A percentile compares a stretch with the other conserved stretches of the same genome.
Conservation (phyloP, 2,888 invertebrate genomes). For the Micoletzkya japonica region DNA sequence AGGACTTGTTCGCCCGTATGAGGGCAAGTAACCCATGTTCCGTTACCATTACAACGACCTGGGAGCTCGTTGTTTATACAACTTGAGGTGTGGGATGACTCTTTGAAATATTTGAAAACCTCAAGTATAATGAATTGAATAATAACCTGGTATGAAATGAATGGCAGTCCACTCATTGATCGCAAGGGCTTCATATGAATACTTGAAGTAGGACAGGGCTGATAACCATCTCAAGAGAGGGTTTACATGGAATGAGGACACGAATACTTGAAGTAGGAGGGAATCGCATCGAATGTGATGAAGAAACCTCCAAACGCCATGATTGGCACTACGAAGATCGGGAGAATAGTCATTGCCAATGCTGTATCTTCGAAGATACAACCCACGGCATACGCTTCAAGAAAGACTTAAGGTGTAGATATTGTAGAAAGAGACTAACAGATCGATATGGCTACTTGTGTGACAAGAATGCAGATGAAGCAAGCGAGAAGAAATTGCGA, state of each 20-base stretch:
- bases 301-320: slow-evolving; percentile 93
- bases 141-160: slow-evolving; percentile 35
- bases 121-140: not conserved
- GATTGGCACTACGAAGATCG: slow-evolving; percentile 88
- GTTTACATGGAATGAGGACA: no score
- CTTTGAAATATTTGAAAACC: not conserved
- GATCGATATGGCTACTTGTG: slow-evolving; percentile 52
- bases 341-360: slow-evolving; percentile 86
- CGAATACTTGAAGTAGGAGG: slow-evolving; percentile 41
- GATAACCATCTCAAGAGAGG: slow-evolving; percentile 43
- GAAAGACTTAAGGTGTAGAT: not conserved
- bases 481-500: slow-evolving; percentile 72
- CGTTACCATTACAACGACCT: slow-evolving; percentile 26
- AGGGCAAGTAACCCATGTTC: slow-evolving; percentile 35
- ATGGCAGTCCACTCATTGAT: slow-evolving; percentile 53
- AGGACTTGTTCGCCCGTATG: slow-evolving; percentile 45
- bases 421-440: slow-evolving; percentile 35
- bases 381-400: slow-evolving; percentile 85
- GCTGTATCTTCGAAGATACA: slow-evolving; percentile 81
- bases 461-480: slow-evolving; percentile 43
- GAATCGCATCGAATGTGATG: slow-evolving; percentile 75
- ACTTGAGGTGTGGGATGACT: not conserved
- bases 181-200: slow-evolving; percentile 50
- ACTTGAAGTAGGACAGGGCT: slow-evolving; percentile 49
- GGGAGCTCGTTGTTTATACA: not conserved